These are phyloP conservation scores for Pantelozetes paolii DNA, from an alignment of 2,888 invertebrate species.

Conservation along the genomic window DNA sequence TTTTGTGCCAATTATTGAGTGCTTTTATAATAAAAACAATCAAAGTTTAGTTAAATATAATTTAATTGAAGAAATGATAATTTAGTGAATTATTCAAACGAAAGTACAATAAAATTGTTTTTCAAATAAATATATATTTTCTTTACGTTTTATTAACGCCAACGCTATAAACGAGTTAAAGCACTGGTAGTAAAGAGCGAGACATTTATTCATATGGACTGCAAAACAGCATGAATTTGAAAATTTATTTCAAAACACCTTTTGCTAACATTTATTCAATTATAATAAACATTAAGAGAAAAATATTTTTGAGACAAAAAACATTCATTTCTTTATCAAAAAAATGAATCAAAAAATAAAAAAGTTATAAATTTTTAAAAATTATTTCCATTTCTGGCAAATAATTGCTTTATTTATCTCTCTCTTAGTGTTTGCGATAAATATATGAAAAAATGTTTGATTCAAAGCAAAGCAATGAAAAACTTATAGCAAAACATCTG, in stretches of 20 bases:
- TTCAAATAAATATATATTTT: background rate
- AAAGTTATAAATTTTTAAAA: background rate
- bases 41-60: background rate
- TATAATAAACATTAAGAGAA: background rate
- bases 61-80: background rate
- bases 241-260: background rate
- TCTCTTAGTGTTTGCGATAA: constrained; percentile 10
- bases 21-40: too few relatives aligned
- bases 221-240: background rate
- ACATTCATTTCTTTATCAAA: background rate
- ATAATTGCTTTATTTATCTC: background rate
- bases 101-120: background rate
- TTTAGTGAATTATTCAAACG: background rate
- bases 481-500: background rate
- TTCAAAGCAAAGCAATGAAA: background rate
- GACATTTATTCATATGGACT: background rate
- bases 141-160: background rate
- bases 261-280: background rate
- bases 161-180: too few relatives aligned
- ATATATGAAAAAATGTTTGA: background rate
- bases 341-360: background rate
- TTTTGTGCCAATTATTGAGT: too few relatives aligned
- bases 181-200: too few relatives aligned
- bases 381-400: background rate
- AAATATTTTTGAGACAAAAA: background rate